These are phyloP conservation scores for Rhorus exstirpatorius DNA, from an alignment of 2,888 invertebrate genomes.

Conservation along the genomic window DNA sequence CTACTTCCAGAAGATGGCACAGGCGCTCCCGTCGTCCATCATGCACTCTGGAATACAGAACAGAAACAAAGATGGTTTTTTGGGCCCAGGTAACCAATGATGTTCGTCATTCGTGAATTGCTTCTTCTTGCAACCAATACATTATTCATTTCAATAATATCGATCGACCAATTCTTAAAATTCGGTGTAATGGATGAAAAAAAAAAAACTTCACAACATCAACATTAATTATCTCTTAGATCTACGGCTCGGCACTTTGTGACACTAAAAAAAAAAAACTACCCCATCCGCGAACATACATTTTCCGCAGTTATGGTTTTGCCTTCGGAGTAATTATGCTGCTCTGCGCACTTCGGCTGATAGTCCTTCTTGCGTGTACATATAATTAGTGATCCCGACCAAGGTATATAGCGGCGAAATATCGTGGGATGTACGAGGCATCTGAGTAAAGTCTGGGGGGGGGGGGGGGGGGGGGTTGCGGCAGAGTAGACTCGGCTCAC, in stretches of 20 bases:
- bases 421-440: constrained; percentile 57
- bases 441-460: constrained; percentile 43
- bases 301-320: background rate
- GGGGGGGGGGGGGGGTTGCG: constrained; percentile 45
- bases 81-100: constrained; percentile 78
- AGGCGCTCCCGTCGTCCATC: constrained; percentile 87
- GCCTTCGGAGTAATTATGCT: background rate
- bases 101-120: constrained; percentile 68
- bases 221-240: constrained; percentile 40
- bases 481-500: constrained; percentile 65
- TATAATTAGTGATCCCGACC: constrained; percentile 68
- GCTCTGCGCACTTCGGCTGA: constrained; percentile 3
- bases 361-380: constrained; percentile 44
- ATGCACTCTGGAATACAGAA: constrained; percentile 89
- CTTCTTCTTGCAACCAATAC: constrained; percentile 53
- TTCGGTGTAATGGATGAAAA: constrained; percentile 6
- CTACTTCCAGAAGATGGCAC: constrained; percentile 89
- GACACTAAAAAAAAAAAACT: constrained; percentile 8
- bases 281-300: background rate
- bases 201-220: constrained; percentile 1
- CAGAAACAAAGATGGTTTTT: constrained; percentile 88
- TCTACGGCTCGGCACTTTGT: background rate
- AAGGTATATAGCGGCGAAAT: constrained; percentile 60
- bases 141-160: constrained; percentile 53
- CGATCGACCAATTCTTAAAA: constrained; percentile 17